Conservation (phyloP, 2,797 vertebrate genomes). For the Valencia hispanica region DNA sequence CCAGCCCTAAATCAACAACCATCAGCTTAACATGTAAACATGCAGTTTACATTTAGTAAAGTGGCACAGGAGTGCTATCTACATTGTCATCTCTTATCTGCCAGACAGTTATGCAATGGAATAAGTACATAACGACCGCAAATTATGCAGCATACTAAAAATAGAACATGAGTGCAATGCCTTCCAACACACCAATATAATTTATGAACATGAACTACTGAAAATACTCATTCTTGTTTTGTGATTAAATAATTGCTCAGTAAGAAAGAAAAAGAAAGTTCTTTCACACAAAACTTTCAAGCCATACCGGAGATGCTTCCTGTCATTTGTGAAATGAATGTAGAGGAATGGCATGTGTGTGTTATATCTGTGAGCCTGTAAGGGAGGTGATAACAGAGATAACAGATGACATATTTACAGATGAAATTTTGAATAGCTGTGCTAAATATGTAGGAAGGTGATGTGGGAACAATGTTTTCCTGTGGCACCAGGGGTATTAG, state of each 20-base stretch:
- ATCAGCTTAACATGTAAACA: background rate
- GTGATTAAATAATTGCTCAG: background rate
- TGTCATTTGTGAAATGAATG: slow-evolving; percentile 2
- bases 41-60: background rate
- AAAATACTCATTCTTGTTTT: background rate
- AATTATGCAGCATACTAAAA: slow-evolving; percentile 3
- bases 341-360: background rate
- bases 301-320: background rate
- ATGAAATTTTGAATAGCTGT: too few relatives aligned
- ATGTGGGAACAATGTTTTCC: too few relatives aligned
- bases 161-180: background rate
- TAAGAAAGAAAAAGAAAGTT: too few relatives aligned
- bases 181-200: background rate
- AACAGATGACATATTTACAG: too few relatives aligned
- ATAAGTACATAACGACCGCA: background rate
- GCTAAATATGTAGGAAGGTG: too few relatives aligned
- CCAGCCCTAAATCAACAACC: background rate
- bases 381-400: slow-evolving; percentile 8
- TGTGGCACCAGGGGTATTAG: too few relatives aligned
- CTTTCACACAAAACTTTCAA: background rate
- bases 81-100: background rate
- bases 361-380: background rate
- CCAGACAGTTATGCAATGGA: slow-evolving; percentile 1
- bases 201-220: too few relatives aligned
- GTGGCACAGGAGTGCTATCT: background rate